A percentile compares a stretch with the other conserved stretches of the same genome.
Evolutionary conservation across 2,797 vertebrate species (phyloP).

Genomic region (Strix occidentalis): DNA sequence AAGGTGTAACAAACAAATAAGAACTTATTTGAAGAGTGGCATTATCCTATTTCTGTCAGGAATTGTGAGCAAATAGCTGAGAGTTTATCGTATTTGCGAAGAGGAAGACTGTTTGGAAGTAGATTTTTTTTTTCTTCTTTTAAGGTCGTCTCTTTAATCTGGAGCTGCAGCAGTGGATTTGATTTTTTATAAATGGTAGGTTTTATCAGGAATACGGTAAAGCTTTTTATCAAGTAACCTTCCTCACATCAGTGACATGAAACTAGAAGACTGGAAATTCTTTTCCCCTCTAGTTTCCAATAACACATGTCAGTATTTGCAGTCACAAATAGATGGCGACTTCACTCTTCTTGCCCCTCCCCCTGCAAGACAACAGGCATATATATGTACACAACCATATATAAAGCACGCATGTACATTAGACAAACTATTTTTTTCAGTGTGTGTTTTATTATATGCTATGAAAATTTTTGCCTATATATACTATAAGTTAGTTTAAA

Average conservation of each 20-base stretch:
- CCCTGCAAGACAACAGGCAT: neutral
- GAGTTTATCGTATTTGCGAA: slow-evolving; percentile 51
- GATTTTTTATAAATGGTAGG: slow-evolving; percentile 48
- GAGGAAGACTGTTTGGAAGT: slow-evolving; percentile 30
- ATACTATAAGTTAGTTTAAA: neutral
- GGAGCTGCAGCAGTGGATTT: slow-evolving; percentile 49
- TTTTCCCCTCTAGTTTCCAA: neutral
- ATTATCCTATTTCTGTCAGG: slow-evolving; percentile 65
- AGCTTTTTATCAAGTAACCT: slow-evolving; percentile 40
- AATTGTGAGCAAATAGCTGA: slow-evolving; percentile 44
- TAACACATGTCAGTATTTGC: neutral
- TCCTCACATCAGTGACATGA: neutral
- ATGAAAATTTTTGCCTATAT: neutral
- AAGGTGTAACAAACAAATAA: slow-evolving; percentile 59
- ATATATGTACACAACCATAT: neutral
- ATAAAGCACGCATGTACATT: neutral
- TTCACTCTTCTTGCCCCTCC: neutral
- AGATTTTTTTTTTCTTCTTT: slow-evolving; percentile 27
- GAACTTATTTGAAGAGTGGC: slow-evolving; percentile 63
- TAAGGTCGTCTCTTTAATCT: slow-evolving; percentile 63
- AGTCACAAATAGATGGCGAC: neutral
- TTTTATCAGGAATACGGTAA: slow-evolving; percentile 58
- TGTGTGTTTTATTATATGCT: neutral
- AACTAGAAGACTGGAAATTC: neutral
- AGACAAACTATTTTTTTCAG: neutral